A percentile compares a stretch with the other conserved stretches of the same genome.
Conservation (phyloP, 2,113 vertebrate genomes). For the Ondatra zibethicus region DNA sequence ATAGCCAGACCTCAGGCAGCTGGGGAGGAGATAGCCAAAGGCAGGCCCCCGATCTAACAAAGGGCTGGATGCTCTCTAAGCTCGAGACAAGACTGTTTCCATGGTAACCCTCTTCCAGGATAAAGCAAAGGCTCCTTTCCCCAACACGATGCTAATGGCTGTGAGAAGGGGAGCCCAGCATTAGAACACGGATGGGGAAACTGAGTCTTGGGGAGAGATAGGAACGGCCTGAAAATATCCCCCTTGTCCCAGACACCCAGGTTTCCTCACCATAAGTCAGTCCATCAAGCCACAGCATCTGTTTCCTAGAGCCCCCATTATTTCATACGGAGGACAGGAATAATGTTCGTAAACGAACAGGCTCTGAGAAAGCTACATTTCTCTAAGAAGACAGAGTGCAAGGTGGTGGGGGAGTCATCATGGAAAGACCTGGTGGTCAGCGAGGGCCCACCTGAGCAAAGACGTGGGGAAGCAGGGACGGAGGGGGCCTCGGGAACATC, state of each 20-base stretch:
- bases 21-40: neutral
- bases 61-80: neutral
- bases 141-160: neutral
- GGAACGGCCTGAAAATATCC: neutral
- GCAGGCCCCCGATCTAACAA: neutral
- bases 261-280: fast-evolving
- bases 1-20: neutral
- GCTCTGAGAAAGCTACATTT: neutral
- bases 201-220: neutral
- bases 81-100: conserved; percentile 21
- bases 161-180: neutral
- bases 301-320: neutral
- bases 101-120: conserved; percentile 20
- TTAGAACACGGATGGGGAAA: neutral
- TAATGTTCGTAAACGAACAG: fast-evolving
- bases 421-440: neutral
- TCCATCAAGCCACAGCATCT: too few relatives aligned
- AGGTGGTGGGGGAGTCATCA: fast-evolving
- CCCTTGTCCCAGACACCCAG: neutral
- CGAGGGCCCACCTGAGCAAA: neutral
- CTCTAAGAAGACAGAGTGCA: neutral
- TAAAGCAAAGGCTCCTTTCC: neutral
- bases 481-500: too few relatives aligned
- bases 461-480: neutral
- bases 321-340: neutral